Percentiles rank a stretch among this genome's conserved stretches.
phyloP scores from a whole-genome alignment of 2,113 vertebrate genomes.

The Dipodomys ordii region DNA sequence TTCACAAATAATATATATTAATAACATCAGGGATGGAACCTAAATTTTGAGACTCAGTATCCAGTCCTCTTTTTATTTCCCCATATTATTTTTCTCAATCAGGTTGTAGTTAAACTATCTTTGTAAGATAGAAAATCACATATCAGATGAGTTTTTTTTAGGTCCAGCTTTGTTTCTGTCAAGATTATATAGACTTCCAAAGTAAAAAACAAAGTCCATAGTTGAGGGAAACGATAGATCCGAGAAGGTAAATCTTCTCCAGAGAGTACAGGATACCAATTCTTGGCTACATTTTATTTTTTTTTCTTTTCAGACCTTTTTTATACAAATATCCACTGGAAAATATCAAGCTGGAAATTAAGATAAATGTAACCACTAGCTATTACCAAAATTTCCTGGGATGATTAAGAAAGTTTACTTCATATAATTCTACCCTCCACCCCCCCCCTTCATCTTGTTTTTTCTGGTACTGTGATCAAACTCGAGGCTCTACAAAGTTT shows the following conservation, averaged over 20 bases:
- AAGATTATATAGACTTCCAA: slow-evolving; percentile 24
- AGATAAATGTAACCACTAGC: slow-evolving; percentile 67
- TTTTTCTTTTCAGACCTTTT: slow-evolving; percentile 51
- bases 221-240: slow-evolving; percentile 19
- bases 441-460: not conserved
- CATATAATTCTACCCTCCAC: not conserved
- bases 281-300: not conserved
- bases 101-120: slow-evolving; percentile 8
- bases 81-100: not conserved
- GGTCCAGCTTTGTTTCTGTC: slow-evolving; percentile 30
- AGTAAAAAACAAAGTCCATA: slow-evolving; percentile 15
- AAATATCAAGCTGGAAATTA: slow-evolving; percentile 65
- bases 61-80: slow-evolving; percentile 2
- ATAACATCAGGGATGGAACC: not conserved
- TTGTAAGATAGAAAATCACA: slow-evolving; percentile 41
- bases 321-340: slow-evolving; percentile 62
- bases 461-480: not conserved
- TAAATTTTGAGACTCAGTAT: not conserved
- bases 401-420: slow-evolving; percentile 63
- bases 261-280: not conserved
- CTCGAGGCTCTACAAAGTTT: not conserved
- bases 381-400: slow-evolving; percentile 54
- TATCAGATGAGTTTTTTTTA: slow-evolving; percentile 1
- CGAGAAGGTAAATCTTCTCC: slow-evolving; percentile 26
- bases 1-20: too few relatives aligned